phyloP scores from a whole-genome alignment of 2,797 vertebrate genomes.

The Urocyon cinereoargenteus region DNA sequence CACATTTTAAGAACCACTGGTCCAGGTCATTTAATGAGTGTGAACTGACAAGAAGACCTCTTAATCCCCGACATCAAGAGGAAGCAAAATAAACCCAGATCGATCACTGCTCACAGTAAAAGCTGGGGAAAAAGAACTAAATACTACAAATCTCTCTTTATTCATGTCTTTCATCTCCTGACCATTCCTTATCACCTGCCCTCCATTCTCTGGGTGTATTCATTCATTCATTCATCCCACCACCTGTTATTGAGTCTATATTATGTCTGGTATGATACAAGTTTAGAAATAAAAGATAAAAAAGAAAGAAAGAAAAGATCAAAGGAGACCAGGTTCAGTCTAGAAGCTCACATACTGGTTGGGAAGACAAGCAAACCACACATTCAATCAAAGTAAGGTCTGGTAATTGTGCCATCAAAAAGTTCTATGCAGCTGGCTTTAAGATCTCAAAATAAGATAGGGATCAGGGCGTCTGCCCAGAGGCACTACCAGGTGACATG shows the following conservation, averaged over 20 bases:
- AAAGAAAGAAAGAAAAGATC: not conserved
- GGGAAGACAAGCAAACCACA: not conserved
- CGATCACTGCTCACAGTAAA: not conserved
- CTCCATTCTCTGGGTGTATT: not conserved
- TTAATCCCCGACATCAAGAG: not conserved
- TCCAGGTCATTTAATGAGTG: not conserved
- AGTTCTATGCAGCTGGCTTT: not conserved
- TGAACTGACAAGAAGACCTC: not conserved
- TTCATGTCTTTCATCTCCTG: not conserved
- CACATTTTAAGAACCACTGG: not conserved
- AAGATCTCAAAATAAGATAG: not conserved
- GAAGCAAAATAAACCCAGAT: not conserved
- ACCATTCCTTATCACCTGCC: not conserved
- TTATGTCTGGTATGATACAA: not conserved
- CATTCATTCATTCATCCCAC: not conserved
- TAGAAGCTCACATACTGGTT: not conserved
- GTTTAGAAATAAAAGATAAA: constrained; percentile 3
- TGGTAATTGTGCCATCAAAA: not conserved
- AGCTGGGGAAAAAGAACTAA: not conserved
- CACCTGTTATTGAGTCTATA: not conserved
- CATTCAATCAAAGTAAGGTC: not conserved
- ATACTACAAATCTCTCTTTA: not conserved
- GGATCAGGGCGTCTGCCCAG: not conserved
- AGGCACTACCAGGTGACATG: not conserved
- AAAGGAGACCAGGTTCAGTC: not conserved